Evolutionary conservation across 2,797 vertebrate species (phyloP), one percentile per base, ranked within the genome.

Genomic region (Cygnus olor): DNA sequence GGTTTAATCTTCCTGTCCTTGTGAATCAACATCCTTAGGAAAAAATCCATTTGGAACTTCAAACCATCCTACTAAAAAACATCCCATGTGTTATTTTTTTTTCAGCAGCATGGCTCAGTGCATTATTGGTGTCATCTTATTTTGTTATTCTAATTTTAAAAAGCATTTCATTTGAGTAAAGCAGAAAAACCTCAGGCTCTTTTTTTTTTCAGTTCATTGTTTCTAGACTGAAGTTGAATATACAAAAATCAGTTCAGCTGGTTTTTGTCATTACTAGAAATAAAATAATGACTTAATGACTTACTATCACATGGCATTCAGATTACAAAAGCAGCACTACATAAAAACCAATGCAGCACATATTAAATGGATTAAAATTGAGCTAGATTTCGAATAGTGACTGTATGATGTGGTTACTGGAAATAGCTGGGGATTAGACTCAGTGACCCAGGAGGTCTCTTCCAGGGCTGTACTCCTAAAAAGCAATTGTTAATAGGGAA

Each of bases 371-470:
- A 91, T 96, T 96, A 96, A 97, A 96, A 92, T 51, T 87, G 24
- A 93, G 63, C 85, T 94, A 82, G 61, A 78, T 95, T 93, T 92
- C 90, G 92, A 92, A 89, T 71, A 94, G 72, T 34, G 51, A 72
- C 24, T 93, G 57, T 91, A 83, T 94, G 81, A 95, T 96, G 94
- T 95, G 95, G 92, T 93, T 91, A 85, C 54, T 83, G 80, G 85
- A 91, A 93, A 95, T 91, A 91, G 65, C 82, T 93, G 58, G 76
- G 87, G 79, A 88, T 93, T 93, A 91, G 86, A 88, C 58, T 95
- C 93, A 95, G 4, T 95, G 85, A 64, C 87, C 92, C 89, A 91
- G 93, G 95, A 95, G 93, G 96, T 95, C 95, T 93, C n/a, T 76
- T 92, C 76, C 79, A 95, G 69, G 90, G 25, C 82, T 85, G 42